Conservation (phyloP, 1,140 invertebrate species). For the Leptopilina boulardi region DNA sequence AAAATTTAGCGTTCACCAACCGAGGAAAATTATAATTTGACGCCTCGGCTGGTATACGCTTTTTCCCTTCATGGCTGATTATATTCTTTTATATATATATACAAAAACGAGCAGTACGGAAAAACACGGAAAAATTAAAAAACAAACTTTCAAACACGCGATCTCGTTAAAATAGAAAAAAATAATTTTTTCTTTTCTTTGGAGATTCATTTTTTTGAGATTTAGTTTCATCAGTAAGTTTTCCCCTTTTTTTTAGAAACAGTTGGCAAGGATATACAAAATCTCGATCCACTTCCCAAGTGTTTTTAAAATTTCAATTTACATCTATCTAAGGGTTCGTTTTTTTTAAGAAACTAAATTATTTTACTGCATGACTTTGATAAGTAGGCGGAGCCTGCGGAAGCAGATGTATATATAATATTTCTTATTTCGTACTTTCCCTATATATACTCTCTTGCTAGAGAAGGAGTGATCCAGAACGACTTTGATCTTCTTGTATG, state of each 20-base stretch:
- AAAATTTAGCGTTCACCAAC: conserved; percentile 48
- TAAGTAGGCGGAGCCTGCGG: conserved; percentile 38
- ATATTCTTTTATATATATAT: no score
- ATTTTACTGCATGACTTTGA: conserved; percentile 39
- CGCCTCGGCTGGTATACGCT: conserved; percentile 49
- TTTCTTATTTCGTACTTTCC: neutral
- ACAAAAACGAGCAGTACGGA: conserved; percentile 41
- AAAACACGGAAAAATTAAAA: neutral
- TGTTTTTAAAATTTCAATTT: neutral
- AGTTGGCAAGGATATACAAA: no score
- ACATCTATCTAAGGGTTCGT: neutral
- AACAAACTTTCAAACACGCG: neutral
- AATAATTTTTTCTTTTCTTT: no score
- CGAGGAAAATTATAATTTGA: conserved; percentile 63
- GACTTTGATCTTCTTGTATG: conserved; percentile 40
- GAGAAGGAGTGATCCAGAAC: conserved; percentile 31
- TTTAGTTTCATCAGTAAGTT: no score
- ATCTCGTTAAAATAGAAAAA: neutral
- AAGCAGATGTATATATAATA: conserved; percentile 30
- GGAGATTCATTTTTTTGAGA: no score
- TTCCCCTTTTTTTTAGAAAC: no score
- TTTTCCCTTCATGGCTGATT: conserved; percentile 53
- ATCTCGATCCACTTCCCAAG: neutral
- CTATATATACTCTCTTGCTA: no score
- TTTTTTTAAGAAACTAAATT: neutral